These are phyloP conservation scores for Rosalia funebris DNA, from an alignment of 2,888 invertebrate genomes.

Conservation along the genomic window DNA sequence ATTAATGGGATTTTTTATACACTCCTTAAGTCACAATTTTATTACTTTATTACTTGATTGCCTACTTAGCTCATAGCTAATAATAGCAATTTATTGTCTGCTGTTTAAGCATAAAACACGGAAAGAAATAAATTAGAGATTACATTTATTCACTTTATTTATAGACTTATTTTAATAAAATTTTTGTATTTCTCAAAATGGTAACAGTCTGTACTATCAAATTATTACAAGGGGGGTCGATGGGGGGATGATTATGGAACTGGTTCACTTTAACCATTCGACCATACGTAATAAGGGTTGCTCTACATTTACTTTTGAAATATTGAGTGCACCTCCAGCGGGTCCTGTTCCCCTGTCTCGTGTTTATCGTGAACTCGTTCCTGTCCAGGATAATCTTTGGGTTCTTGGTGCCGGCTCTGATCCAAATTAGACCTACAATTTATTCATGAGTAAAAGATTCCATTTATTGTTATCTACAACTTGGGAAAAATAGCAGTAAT, in stretches of 20 bases:
- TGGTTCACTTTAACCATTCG: constrained; percentile 41
- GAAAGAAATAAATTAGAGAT: too few species aligned
- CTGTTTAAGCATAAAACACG: too few species aligned
- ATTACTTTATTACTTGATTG: too few species aligned
- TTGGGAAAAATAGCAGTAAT: too few species aligned
- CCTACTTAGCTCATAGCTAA: too few species aligned
- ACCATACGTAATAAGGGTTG: constrained; percentile 40
- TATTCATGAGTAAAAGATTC: not conserved
- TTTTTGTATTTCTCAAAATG: constrained; percentile 28
- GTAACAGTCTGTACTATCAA: constrained; percentile 35
- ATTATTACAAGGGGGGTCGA: constrained; percentile 23
- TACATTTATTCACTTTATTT: too few species aligned
- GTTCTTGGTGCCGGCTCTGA: constrained; percentile 37
- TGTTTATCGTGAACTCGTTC: constrained; percentile 43
- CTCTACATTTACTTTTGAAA: constrained; percentile 44
- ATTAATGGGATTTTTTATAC: too few species aligned
- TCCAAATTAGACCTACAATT: constrained; percentile 38
- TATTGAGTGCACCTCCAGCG: constrained; percentile 47
- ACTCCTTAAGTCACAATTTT: too few species aligned
- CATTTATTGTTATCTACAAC: too few species aligned
- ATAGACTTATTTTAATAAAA: not conserved
- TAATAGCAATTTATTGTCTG: too few species aligned
- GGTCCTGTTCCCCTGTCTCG: constrained; percentile 34
- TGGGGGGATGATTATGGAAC: constrained; percentile 43
- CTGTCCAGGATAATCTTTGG: constrained; percentile 47